Evolutionary conservation across 2,797 vertebrate genomes (phyloP), one percentile per base, ranked within the genome.

Genomic region (Geotria australis): DNA sequence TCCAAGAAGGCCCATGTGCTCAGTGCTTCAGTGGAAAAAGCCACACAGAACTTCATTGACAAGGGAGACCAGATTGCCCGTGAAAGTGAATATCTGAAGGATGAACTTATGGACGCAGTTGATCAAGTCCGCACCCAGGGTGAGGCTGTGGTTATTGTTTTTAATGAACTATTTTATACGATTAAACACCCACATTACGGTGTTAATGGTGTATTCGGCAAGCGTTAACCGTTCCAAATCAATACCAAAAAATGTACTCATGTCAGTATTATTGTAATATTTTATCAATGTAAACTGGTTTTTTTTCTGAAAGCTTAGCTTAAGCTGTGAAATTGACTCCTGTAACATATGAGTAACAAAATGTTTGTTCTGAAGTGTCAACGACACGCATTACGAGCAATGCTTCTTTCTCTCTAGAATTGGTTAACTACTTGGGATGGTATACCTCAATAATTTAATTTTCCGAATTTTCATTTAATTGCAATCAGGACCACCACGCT

Each of bases 1-100:
- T 98, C 91, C 8, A 98, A 98, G 81, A 98, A 95, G 67, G 91
- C 91, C 59, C 91, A 98, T 1, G 91, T 98, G 6, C 66, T 98
- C 66, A 89, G 89, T n/a, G 78, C 88, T 14, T 98, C 91, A 0
- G 91, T 98, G 5, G 91, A 98, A 60, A 88, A 96, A 63, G 91
- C 91, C 47, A 98, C 89, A 2, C 89, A 96, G 57, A 98, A 95
- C 72, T 98, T 98, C 60, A 66, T 98, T 66, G 91, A 98, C 60
- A 98, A 98, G 69, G 91, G 91, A 1, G 88, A 98, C 56, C 88
- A 95, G 66, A 98, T 98, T 1, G 88, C 91, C 12, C 94, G 91
- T 67, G 89, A 95, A 68, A 98, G 91, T 68, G 86, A 93, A 61
- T 89, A 95, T 64, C 78, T 98, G 45, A 98, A 89, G 65, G 91